Evolutionary conservation across 2,797 vertebrate species (phyloP).

Genomic region (Alcedo atthis): DNA sequence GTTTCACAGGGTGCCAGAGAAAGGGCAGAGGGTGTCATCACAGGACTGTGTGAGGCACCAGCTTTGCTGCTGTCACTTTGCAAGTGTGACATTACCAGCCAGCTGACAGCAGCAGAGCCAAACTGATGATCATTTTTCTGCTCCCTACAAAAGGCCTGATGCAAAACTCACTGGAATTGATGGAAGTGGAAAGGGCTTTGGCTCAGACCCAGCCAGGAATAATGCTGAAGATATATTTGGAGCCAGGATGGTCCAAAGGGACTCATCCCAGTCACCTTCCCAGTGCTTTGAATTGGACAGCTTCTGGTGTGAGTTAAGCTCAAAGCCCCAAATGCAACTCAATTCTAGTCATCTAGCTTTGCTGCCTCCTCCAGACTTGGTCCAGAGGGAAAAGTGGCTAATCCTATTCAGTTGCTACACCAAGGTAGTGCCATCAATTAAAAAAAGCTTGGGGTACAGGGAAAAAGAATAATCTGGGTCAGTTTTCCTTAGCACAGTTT

Average conservation of each 20-base stretch:
- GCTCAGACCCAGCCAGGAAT: slow-evolving; percentile 9
- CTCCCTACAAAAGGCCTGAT: not conserved
- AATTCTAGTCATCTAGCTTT: slow-evolving; percentile 25
- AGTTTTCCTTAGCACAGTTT: not conserved
- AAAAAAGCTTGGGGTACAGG: slow-evolving; percentile 28
- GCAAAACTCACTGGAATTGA: not conserved
- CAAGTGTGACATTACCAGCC: not conserved
- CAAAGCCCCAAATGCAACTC: slow-evolving; percentile 39
- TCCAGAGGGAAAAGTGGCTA: slow-evolving; percentile 54
- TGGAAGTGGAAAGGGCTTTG: slow-evolving; percentile 7
- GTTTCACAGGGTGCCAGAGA: not conserved
- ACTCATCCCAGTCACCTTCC: slow-evolving; percentile 39
- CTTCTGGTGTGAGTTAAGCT: slow-evolving; percentile 51
- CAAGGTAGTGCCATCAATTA: slow-evolving; percentile 8
- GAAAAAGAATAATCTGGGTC: slow-evolving; percentile 33
- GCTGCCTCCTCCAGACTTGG: slow-evolving; percentile 38
- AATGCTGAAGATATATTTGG: slow-evolving; percentile 9
- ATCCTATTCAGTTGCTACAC: slow-evolving; percentile 29
- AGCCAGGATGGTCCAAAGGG: slow-evolving; percentile 18
- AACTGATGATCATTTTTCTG: not conserved
- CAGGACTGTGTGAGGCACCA: not conserved
- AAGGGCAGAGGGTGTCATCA: slow-evolving; percentile 13
- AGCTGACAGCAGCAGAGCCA: not conserved
- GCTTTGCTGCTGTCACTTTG: not conserved
- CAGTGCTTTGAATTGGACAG: slow-evolving; percentile 29